These are phyloP conservation scores for Alviniconcha marisindica DNA, from an alignment of 1,140 invertebrate genomes.

Conservation along the genomic window DNA sequence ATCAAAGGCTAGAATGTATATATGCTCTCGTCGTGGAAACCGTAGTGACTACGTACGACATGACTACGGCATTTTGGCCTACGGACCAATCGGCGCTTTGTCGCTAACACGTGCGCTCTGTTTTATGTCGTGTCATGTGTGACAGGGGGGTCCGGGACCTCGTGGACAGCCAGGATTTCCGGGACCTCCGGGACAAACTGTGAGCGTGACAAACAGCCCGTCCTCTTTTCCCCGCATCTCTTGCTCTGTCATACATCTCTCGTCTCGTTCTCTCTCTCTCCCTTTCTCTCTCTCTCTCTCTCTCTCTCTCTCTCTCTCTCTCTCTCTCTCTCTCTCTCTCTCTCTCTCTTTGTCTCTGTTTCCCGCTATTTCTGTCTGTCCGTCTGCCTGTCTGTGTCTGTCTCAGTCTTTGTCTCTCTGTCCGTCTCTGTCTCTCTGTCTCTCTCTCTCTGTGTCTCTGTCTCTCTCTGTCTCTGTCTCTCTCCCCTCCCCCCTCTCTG, in stretches of 20 bases:
- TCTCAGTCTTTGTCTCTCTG: conserved; percentile 8
- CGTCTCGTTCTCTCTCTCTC: neutral
- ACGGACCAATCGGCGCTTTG: too few species aligned
- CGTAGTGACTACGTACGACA: too few species aligned
- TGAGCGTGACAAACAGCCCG: neutral
- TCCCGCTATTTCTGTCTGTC: conserved; percentile 1
- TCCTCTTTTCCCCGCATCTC: neutral
- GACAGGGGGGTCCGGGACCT: conserved; percentile 13
- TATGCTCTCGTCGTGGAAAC: too few species aligned
- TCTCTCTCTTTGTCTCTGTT: neutral
- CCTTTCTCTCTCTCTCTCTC: conserved; percentile 7
- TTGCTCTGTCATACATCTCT: neutral
- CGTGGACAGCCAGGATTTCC: conserved; percentile 34
- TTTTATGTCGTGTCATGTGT: neutral
- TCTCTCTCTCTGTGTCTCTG: neutral
- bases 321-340: conserved; percentile 8
- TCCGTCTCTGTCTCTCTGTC: neutral
- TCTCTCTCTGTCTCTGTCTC: neutral
- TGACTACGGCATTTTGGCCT: too few species aligned
- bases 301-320: neutral
- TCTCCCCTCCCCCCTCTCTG: neutral
- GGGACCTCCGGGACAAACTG: conserved; percentile 33
- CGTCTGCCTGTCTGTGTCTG: conserved; percentile 20
- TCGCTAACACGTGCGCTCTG: too few species aligned
- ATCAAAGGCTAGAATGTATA: too few species aligned